phyloP scores from a whole-genome alignment of 2,888 invertebrate species.

The Pasiphila rectangulata region DNA sequence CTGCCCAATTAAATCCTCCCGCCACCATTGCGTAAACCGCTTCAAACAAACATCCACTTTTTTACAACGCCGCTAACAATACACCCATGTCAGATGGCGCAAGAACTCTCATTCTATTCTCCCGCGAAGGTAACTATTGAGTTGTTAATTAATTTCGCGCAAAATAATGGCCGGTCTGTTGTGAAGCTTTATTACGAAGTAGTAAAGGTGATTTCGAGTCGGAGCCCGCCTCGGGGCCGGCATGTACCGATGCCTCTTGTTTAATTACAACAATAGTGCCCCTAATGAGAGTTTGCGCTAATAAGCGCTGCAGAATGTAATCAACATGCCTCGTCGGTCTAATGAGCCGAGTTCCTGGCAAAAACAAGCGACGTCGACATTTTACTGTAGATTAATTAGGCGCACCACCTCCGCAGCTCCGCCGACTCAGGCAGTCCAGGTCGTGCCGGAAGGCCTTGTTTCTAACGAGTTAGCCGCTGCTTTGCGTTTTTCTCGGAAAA shows the following conservation, averaged over 20 bases:
- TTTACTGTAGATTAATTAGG: conserved; percentile 78
- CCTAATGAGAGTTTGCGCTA: conserved; percentile 80
- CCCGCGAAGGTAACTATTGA: conserved; percentile 64
- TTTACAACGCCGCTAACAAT: conserved; percentile 72
- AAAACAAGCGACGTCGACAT: conserved; percentile 75
- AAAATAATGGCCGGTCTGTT: conserved; percentile 50
- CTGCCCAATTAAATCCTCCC: conserved; percentile 74
- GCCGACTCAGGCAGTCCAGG: conserved; percentile 51
- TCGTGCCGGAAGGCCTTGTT: conserved; percentile 54
- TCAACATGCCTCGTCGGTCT: conserved; percentile 79
- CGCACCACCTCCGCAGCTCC: conserved; percentile 53
- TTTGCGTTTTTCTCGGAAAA: conserved; percentile 58
- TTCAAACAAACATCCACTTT: conserved; percentile 71
- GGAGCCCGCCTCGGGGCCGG: conserved; percentile 41
- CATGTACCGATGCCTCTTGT: conserved; percentile 65
- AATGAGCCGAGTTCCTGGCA: conserved; percentile 78
- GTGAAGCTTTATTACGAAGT: conserved; percentile 42
- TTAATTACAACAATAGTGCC: conserved; percentile 81
- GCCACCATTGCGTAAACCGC: conserved; percentile 73
- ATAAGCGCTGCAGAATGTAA: conserved; percentile 80
- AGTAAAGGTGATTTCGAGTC: conserved; percentile 52
- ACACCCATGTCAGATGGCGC: conserved; percentile 71
- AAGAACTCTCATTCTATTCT: conserved; percentile 67
- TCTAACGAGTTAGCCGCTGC: conserved; percentile 51
- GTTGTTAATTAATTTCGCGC: conserved; percentile 78